A percentile compares a stretch with the other conserved stretches of the same genome.
phyloP scores from a whole-genome alignment of 2,113 vertebrate species.

The Gorsachius goisagi region DNA sequence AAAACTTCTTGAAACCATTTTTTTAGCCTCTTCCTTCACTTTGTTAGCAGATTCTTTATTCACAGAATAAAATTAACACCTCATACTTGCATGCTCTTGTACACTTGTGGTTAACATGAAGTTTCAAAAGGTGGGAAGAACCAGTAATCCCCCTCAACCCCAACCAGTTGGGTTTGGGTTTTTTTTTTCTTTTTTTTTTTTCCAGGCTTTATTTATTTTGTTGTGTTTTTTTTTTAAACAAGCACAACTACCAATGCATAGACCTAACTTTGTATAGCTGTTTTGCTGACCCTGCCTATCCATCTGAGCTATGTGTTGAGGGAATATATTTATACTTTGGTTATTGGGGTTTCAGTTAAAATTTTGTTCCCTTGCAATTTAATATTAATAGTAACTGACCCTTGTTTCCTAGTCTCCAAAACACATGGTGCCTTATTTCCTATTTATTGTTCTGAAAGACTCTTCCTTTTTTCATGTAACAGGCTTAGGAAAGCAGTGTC shows the following conservation, averaged over 20 bases:
- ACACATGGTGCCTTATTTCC: neutral
- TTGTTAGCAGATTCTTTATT: neutral
- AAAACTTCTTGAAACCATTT: neutral
- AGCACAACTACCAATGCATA: neutral
- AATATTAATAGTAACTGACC: slow-evolving; percentile 1
- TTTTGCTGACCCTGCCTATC: neutral
- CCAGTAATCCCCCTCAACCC: neutral
- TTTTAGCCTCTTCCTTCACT: neutral
- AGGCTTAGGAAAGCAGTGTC: neutral
- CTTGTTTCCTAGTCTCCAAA: neutral
- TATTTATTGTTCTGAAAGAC: neutral
- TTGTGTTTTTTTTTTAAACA: neutral
- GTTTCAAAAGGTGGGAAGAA: neutral
- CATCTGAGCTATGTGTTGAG: neutral
- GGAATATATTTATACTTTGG: neutral
- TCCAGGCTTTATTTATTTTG: neutral
- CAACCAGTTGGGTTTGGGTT: neutral
- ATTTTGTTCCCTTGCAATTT: neutral
- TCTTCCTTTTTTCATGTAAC: neutral
- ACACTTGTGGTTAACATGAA: neutral
- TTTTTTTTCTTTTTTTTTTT: neutral
- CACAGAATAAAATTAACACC: neutral
- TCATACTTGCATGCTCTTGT: neutral
- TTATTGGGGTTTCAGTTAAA: neutral
- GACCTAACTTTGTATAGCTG: neutral